Conservation (phyloP, 2,888 invertebrate genomes). For the Congeria kusceri region DNA sequence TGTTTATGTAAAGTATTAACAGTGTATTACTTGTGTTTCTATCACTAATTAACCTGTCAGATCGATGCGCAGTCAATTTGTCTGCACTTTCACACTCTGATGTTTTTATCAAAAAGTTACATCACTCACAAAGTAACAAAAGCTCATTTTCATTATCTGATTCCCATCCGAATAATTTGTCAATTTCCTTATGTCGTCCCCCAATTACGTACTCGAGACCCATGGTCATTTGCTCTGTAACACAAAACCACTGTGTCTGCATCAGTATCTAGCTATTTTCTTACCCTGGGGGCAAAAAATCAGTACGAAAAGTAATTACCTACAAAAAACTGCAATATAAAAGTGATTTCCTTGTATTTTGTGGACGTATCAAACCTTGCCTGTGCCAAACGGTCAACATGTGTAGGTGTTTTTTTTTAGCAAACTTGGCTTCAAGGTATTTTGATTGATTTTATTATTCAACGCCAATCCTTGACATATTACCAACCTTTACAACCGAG, state of each 20-base stretch:
- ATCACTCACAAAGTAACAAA: neutral
- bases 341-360: constrained; percentile 3
- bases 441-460: neutral
- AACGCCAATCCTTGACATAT: too few relatives aligned
- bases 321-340: neutral
- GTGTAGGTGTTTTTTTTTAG: neutral
- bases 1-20: too few relatives aligned
- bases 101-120: constrained; percentile 2
- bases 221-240: constrained; percentile 55
- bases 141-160: neutral
- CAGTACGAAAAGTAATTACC: neutral
- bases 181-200: constrained; percentile 40
- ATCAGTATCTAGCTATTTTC: constrained; percentile 3
- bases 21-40: too few relatives aligned
- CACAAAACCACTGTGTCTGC: constrained; percentile 43
- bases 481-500: too few relatives aligned
- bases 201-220: constrained; percentile 24
- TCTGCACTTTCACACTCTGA: neutral
- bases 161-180: constrained; percentile 12
- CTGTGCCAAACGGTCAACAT: neutral
- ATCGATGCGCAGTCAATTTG: neutral
- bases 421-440: neutral
- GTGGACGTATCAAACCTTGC: neutral
- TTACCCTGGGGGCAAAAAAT: too few relatives aligned
- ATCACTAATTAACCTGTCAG: neutral